Evolutionary conservation across 2,113 vertebrate species (phyloP).

Genomic region (Gambusia affinis): DNA sequence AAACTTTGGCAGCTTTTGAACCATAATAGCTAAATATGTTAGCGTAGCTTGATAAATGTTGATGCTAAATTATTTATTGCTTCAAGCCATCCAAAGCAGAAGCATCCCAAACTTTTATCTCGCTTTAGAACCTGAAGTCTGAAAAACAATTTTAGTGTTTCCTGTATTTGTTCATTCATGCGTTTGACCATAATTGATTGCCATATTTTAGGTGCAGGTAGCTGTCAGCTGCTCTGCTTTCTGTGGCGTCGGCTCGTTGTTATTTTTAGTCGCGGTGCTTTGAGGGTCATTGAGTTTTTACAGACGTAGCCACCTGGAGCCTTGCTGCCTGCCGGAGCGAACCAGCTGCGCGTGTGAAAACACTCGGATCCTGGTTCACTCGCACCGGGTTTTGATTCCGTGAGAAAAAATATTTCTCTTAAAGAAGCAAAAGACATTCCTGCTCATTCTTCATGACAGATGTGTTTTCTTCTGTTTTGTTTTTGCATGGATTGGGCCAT

Average conservation of each 20-base stretch:
- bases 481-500: not conserved
- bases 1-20: too few species aligned
- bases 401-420: not conserved
- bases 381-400: not conserved
- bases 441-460: constrained; percentile 9
- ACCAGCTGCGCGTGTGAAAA: constrained; percentile 37
- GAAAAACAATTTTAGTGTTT: constrained; percentile 3
- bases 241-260: constrained; percentile 30
- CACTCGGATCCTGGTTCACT: constrained; percentile 20
- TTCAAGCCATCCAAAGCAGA: not conserved
- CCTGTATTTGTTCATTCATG: constrained; percentile 29
- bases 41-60: not conserved
- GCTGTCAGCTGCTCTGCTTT: constrained; percentile 35
- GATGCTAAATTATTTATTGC: not conserved
- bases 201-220: constrained; percentile 44
- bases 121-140: not conserved
- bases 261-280: constrained; percentile 60
- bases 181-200: constrained; percentile 45
- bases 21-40: too few species aligned
- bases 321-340: constrained; percentile 28
- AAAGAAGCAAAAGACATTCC: constrained; percentile 1
- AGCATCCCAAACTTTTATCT: not conserved
- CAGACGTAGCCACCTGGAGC: constrained; percentile 66
- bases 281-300: constrained; percentile 59
- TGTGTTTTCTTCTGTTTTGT: too few species aligned